phyloP scores from a whole-genome alignment of 2,888 invertebrate genomes.

The Nomada hirtipes region DNA sequence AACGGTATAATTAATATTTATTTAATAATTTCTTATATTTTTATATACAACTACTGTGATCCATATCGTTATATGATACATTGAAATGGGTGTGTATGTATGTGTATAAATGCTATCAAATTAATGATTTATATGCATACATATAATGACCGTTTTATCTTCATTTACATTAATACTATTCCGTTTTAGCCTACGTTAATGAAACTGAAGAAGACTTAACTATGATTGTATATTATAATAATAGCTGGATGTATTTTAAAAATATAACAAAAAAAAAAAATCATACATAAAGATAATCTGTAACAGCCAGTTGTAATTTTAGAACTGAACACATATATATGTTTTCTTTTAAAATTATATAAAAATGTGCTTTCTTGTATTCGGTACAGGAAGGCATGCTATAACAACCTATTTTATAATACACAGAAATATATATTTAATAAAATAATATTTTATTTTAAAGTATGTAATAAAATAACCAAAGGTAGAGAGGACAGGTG shows the following conservation, averaged over 20 bases:
- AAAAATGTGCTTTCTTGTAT: constrained; percentile 67
- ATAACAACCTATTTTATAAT: constrained; percentile 57
- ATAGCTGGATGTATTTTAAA: constrained; percentile 46
- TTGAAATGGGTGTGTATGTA: constrained; percentile 31
- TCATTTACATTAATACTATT: constrained; percentile 51
- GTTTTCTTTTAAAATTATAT: constrained; percentile 48
- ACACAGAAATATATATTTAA: constrained; percentile 58
- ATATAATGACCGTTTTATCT: constrained; percentile 22
- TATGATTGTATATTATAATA: constrained; percentile 58
- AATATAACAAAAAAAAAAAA: constrained; percentile 49
- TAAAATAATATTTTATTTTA: constrained; percentile 53
- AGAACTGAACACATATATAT: constrained; percentile 24
- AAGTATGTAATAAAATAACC: constrained; percentile 57
- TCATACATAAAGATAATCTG: constrained; percentile 58
- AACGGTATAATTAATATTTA: constrained; percentile 52
- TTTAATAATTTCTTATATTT: constrained; percentile 45
- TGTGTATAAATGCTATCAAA: constrained; percentile 41
- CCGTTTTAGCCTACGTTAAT: constrained; percentile 36
- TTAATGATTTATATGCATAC: constrained; percentile 49
- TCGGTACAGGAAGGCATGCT: constrained; percentile 52
- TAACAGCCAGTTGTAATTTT: constrained; percentile 38
- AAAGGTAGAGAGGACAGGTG: constrained; percentile 51
- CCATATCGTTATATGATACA: constrained; percentile 41
- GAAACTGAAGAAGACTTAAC: constrained; percentile 34
- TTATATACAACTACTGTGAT: constrained; percentile 53